These are phyloP conservation scores for Myrmophylax atrothorax DNA, from an alignment of 2,113 vertebrate species.

Conservation along the genomic window DNA sequence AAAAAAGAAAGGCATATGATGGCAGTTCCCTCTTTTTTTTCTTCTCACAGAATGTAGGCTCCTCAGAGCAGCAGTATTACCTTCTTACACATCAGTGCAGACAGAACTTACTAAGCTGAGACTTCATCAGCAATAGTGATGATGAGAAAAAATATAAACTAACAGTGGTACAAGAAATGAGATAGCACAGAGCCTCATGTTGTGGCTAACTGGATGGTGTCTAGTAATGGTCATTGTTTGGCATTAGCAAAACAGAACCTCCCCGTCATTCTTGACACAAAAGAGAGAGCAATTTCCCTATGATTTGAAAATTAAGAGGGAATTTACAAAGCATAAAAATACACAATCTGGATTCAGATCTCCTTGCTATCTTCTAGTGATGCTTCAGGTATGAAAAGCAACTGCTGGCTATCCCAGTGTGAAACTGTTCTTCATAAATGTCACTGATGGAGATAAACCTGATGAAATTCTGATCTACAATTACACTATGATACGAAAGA, in stretches of 20 bases:
- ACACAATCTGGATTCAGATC: not conserved
- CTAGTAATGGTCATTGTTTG: not conserved
- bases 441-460: not conserved
- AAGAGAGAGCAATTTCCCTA: not conserved
- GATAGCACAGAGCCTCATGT: fast-evolving
- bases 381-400: constrained; percentile 40
- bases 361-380: constrained; percentile 31
- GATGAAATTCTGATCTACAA: constrained; percentile 4
- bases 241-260: not conserved
- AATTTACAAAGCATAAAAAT: not conserved
- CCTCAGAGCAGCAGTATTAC: not conserved
- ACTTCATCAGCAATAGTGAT: not conserved
- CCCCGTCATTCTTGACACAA: not conserved
- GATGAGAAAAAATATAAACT: not conserved
- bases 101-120: not conserved
- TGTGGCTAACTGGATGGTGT: not conserved
- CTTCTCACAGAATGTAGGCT: not conserved
- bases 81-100: not conserved
- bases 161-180: not conserved
- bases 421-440: not conserved
- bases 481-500: not conserved
- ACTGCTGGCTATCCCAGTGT: not conserved
- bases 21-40: not conserved
- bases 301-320: not conserved
- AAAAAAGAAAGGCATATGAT: not conserved